phyloP scores from a whole-genome alignment of 1,140 invertebrate species.

The Homarus americanus region DNA sequence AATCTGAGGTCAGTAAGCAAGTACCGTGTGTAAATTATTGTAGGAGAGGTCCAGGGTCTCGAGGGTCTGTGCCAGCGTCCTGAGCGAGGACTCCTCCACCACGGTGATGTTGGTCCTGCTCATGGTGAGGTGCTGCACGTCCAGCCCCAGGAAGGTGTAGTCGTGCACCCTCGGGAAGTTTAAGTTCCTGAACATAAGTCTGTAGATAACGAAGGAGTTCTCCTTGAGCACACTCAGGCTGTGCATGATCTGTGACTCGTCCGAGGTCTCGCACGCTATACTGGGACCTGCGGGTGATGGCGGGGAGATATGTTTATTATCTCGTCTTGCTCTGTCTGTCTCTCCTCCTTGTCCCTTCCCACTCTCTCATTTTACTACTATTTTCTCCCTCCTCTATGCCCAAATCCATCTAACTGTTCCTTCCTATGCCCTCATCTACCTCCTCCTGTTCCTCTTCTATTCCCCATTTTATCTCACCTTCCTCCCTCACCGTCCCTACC shows the following conservation, averaged over 20 bases:
- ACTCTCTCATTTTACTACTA: background rate
- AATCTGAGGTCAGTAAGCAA: constrained; percentile 14
- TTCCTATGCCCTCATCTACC: background rate
- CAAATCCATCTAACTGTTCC: constrained; percentile 12
- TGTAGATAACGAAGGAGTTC: constrained; percentile 60
- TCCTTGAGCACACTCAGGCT: constrained; percentile 67
- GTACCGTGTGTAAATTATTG: constrained; percentile 75
- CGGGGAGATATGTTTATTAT: too few species aligned
- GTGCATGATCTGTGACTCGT: constrained; percentile 58
- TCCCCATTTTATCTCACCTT: background rate
- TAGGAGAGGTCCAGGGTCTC: constrained; percentile 76
- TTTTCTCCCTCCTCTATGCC: too few species aligned
- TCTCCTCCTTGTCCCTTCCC: too few species aligned
- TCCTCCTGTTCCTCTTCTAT: background rate
- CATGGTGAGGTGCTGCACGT: constrained; percentile 73
- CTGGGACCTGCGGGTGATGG: constrained; percentile 44
- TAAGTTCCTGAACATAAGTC: constrained; percentile 74
- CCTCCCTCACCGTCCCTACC: too few species aligned
- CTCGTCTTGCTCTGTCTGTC: too few species aligned
- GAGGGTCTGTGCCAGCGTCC: constrained; percentile 70
- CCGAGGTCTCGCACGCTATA: constrained; percentile 66
- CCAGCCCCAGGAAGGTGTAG: constrained; percentile 72
- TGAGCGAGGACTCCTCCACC: constrained; percentile 71
- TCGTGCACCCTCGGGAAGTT: constrained; percentile 69
- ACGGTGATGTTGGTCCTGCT: constrained; percentile 73